These are phyloP conservation scores for Drosophila ambigua DNA, from an alignment of 1,140 invertebrate genomes.

Conservation along the genomic window DNA sequence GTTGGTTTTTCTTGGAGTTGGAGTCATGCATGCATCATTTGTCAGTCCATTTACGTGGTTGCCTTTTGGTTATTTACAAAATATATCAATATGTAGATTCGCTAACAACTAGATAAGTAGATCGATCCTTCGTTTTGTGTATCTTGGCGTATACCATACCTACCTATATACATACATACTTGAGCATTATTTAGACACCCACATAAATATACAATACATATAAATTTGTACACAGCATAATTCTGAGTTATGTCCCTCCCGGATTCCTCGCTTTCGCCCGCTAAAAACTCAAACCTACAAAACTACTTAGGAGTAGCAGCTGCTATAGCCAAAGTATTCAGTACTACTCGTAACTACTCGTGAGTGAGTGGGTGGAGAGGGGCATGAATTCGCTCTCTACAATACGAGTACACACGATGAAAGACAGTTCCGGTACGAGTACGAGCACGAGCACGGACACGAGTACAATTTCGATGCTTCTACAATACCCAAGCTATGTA, in stretches of 20 bases:
- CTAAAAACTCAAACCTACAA: conserved; percentile 30
- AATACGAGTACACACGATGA: conserved; percentile 41
- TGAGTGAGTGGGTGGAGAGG: neutral
- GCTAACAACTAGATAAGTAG: conserved; percentile 63
- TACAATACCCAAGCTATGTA: conserved; percentile 26
- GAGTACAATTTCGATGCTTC: conserved; percentile 44
- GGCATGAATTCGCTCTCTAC: neutral
- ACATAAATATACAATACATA: conserved; percentile 62
- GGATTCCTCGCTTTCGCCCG: conserved; percentile 62
- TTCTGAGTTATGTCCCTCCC: conserved; percentile 51
- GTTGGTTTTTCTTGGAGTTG: conserved; percentile 21
- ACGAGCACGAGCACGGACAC: neutral
- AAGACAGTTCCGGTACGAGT: conserved; percentile 43
- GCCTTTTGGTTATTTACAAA: conserved; percentile 61
- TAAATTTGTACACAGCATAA: conserved; percentile 76
- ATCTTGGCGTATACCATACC: conserved; percentile 21
- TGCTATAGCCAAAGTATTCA: conserved; percentile 41
- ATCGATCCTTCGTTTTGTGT: conserved; percentile 31
- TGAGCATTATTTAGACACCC: conserved; percentile 37
- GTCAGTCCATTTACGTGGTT: conserved; percentile 63
- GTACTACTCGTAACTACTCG: conserved; percentile 3
- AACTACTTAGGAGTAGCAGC: conserved; percentile 44
- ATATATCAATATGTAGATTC: conserved; percentile 28
- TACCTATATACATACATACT: conserved; percentile 50
- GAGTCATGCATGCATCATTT: conserved; percentile 40